A percentile compares a stretch with the other conserved stretches of the same genome.
These are phyloP conservation scores for Pristionchus entomophagus DNA, from an alignment of 2,888 invertebrate genomes.

Conservation along the genomic window DNA sequence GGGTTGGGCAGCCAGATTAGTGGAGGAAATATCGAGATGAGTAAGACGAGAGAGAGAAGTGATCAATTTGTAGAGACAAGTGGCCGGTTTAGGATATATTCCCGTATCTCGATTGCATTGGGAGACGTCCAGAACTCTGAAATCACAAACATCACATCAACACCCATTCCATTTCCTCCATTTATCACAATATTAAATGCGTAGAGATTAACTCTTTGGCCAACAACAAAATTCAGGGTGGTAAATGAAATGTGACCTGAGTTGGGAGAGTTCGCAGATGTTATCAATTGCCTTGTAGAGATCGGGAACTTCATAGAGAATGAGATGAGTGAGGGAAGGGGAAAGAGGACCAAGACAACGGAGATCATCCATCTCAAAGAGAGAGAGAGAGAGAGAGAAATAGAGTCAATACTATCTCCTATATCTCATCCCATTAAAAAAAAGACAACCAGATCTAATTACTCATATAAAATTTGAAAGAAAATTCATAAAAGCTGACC, in stretches of 20 bases:
- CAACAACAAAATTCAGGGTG: too few relatives aligned
- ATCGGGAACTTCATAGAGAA: slow-evolving; percentile 87
- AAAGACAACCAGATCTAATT: background rate
- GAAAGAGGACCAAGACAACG: slow-evolving; percentile 83
- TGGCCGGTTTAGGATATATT: slow-evolving; percentile 85
- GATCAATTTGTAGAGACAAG: slow-evolving; percentile 84
- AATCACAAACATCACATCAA: too few relatives aligned
- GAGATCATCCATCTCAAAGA: slow-evolving; percentile 81
- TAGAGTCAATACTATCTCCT: background rate
- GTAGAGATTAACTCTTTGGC: too few relatives aligned
- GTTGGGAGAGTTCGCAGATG: slow-evolving; percentile 78
- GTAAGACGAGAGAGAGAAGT: slow-evolving; percentile 84
- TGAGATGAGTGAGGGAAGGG: slow-evolving; percentile 83
- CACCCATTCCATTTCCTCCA: too few relatives aligned
- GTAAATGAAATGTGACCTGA: slow-evolving; percentile 77
- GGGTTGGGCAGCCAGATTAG: slow-evolving; percentile 89
- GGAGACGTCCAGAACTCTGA: slow-evolving; percentile 89
- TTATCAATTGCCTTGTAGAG: slow-evolving; percentile 79
- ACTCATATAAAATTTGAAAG: background rate
- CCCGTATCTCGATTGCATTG: slow-evolving; percentile 81
- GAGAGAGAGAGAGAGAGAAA: too few relatives aligned
- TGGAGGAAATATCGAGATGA: slow-evolving; percentile 94
- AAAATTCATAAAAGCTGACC: slow-evolving; percentile 20
- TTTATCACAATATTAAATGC: background rate
- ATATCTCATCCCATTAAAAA: background rate